Evolutionary conservation across 2,888 invertebrate genomes (phyloP).

Genomic region (Perizoma flavofasciatum): DNA sequence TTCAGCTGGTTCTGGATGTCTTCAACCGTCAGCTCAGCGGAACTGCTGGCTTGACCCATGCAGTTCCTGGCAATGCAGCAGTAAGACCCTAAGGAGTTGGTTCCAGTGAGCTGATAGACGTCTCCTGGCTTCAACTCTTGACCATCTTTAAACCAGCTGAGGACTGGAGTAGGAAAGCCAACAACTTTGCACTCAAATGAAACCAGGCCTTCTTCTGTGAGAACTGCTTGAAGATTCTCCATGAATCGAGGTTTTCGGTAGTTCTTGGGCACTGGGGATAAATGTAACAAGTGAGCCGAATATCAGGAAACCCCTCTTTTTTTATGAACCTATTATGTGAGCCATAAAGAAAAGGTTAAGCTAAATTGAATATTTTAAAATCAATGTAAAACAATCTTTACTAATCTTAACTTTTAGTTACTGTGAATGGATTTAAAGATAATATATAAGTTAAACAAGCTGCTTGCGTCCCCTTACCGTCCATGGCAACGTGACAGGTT

Average conservation of each 20-base stretch:
- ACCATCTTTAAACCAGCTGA: constrained; percentile 97
- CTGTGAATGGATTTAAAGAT: too few relatives aligned
- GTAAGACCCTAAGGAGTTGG: constrained; percentile 93
- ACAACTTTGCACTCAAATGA: constrained; percentile 97
- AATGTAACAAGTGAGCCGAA: too few relatives aligned
- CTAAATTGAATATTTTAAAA: too few relatives aligned
- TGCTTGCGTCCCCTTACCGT: constrained; percentile 83
- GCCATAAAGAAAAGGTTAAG: too few relatives aligned
- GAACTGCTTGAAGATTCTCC: constrained; percentile 94
- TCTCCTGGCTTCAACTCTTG: constrained; percentile 96
- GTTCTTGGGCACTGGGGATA: constrained; percentile 92
- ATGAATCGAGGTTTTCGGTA: constrained; percentile 95
- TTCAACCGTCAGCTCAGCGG: constrained; percentile 94
- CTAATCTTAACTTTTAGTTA: too few relatives aligned
- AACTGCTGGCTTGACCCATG: constrained; percentile 95
- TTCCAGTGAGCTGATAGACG: constrained; percentile 95
- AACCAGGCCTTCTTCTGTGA: constrained; percentile 95
- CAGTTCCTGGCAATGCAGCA: constrained; percentile 95
- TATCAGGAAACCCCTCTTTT: too few relatives aligned
- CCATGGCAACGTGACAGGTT: constrained; percentile 89
- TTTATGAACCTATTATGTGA: too few relatives aligned
- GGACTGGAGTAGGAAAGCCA: constrained; percentile 93
- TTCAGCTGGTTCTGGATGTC: constrained; percentile 95
- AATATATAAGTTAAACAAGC: too few relatives aligned
- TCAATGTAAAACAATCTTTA: too few relatives aligned